A percentile compares a stretch with the other conserved stretches of the same genome.
Conservation (phyloP, 2,113 vertebrate genomes). For the Corythaixoides concolor region DNA sequence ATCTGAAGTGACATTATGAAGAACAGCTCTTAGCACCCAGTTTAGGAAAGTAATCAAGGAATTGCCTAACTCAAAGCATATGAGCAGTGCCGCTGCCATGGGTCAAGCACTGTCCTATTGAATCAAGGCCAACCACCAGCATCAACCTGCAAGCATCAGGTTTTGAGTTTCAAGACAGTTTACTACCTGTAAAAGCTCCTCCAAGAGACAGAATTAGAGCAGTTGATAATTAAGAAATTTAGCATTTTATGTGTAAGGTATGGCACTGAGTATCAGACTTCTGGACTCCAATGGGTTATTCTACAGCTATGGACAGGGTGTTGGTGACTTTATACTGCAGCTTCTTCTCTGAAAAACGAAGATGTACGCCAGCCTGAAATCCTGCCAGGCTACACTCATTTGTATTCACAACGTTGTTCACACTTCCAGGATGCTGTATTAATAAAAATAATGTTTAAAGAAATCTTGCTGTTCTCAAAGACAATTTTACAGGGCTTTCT, state of each 20-base stretch:
- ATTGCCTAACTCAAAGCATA: neutral
- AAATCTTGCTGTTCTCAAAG: neutral
- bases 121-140: neutral
- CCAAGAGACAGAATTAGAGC: neutral
- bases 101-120: neutral
- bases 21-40: neutral
- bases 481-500: neutral
- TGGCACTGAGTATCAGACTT: neutral
- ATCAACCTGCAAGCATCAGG: neutral
- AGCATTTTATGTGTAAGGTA: neutral
- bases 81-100: neutral
- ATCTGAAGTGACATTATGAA: neutral
- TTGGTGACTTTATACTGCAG: neutral
- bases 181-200: neutral
- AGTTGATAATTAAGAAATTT: neutral
- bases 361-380: neutral
- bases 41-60: neutral
- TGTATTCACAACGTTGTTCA: neutral
- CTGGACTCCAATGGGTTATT: neutral
- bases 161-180: neutral
- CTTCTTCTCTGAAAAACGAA: neutral
- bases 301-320: rapidly evolving
- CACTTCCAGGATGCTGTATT: neutral
- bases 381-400: neutral
- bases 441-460: neutral